Evolutionary conservation across 2,888 invertebrate genomes (phyloP), one percentile per base, ranked within the genome.

Genomic region (Pegoplata infirma): DNA sequence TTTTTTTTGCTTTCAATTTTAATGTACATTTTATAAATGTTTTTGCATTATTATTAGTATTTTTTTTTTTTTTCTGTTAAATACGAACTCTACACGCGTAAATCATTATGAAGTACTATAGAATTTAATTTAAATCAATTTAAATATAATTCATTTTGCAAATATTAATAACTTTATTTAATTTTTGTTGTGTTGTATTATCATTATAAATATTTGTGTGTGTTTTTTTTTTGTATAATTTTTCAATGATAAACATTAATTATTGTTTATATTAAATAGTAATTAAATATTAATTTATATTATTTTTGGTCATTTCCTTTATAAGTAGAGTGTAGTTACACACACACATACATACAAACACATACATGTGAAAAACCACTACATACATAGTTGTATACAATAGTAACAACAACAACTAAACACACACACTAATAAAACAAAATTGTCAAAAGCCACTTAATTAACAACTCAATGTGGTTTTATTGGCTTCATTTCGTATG

Each of bases 391-490:
- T 66, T 59, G 58, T 2, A 81, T 77, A 77, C 55, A 63, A 46
- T 28, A 53, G 3, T 6, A 14, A 63, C 23, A 47, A 6, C 5
- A 49, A 82, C 61, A 6, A 16, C 32, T 23, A 51, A 36, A 23
- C n/a, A 47, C 28, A 66, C 10, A 44, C 25, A 66, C 67, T 53
- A 73, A 66, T 66, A 58, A 72, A 80, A 76, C 69, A 68, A 69
- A 73, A 68, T 76, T 76, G 53, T 69, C 68, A 76, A 76, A 80
- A 76, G 80, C 80, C 80, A 80, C 76, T 80, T 76, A 76, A 80
- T 80, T 76, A 80, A 80, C 79, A 79, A 79, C 79, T 79, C 71
- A 72, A 72, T 79, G 79, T 53, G 79, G 79, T 79, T 79, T 79
- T 79, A 79, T 79, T 79, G 79, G 79, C 71, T 79, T 67, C 79